Percentiles rank a stretch among this genome's conserved stretches.
phyloP scores from a whole-genome alignment of 1,140 invertebrate species.

The Lepidostoma basale region DNA sequence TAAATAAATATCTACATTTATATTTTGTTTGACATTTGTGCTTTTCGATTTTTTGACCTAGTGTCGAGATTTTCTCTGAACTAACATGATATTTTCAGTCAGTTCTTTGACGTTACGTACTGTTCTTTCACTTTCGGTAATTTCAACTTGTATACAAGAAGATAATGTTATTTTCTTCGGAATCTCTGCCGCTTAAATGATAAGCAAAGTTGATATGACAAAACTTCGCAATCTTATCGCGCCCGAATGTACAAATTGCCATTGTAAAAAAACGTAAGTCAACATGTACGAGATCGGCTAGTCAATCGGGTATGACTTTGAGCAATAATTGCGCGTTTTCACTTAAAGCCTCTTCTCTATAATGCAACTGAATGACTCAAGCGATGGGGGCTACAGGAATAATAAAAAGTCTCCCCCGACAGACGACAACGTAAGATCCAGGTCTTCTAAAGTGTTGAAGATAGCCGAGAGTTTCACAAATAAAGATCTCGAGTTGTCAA shows the following conservation, averaged over 20 bases:
- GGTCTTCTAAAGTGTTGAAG: slow-evolving; percentile 54
- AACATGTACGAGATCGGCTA: slow-evolving; percentile 37
- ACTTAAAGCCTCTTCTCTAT: slow-evolving; percentile 17
- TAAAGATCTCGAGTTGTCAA: slow-evolving; percentile 51
- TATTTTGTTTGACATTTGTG: slow-evolving; percentile 16
- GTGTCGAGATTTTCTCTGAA: not conserved
- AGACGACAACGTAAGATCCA: slow-evolving; percentile 15
- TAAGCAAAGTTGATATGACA: slow-evolving; percentile 19
- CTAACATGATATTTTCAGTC: slow-evolving; percentile 11
- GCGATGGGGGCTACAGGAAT: slow-evolving; percentile 38
- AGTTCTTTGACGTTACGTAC: too few relatives aligned
- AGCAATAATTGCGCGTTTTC: slow-evolving; percentile 14
- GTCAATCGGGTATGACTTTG: slow-evolving; percentile 28
- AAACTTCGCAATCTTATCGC: slow-evolving; percentile 12
- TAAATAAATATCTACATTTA: slow-evolving; percentile 12
- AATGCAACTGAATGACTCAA: slow-evolving; percentile 34
- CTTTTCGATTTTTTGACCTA: not conserved
- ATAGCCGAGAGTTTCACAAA: slow-evolving; percentile 61
- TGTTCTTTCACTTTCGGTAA: too few relatives aligned
- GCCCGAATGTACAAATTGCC: slow-evolving; percentile 1
- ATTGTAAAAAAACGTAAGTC: slow-evolving; percentile 19
- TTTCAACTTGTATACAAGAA: too few relatives aligned
- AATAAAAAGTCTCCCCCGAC: slow-evolving; percentile 36
- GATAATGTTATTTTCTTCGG: slow-evolving; percentile 72
- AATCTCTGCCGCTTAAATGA: not conserved